A percentile compares a stretch with the other conserved stretches of the same genome.
Evolutionary conservation across 2,113 vertebrate species (phyloP).

Genomic region (Sitta europaea): DNA sequence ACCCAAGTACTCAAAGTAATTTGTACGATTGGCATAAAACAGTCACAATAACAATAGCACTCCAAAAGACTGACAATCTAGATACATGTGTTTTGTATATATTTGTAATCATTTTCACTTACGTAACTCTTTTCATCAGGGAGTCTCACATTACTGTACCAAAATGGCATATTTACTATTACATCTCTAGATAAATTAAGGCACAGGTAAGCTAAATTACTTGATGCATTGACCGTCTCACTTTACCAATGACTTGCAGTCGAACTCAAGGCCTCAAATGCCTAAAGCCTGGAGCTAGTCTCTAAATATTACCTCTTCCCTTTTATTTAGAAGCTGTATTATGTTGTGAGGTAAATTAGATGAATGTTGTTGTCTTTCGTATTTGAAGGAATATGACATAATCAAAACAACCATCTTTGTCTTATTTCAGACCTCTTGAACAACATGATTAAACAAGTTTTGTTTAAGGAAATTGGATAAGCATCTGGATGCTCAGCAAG

Average conservation of each 20-base stretch:
- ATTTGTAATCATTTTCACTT: conserved; percentile 3
- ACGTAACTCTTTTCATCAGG: background rate
- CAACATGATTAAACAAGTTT: background rate
- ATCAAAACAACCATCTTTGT: background rate
- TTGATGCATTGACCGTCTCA: conserved; percentile 28
- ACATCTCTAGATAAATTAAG: conserved; percentile 19
- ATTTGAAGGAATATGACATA: background rate
- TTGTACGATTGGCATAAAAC: too few relatives aligned
- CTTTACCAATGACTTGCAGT: conserved; percentile 16
- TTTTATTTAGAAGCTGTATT: background rate
- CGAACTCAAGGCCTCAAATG: background rate
- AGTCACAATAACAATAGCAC: conserved; percentile 13
- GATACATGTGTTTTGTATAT: conserved; percentile 16
- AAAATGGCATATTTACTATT: conserved; percentile 19
- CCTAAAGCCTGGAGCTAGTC: background rate
- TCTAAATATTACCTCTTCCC: background rate
- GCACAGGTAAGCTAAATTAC: background rate
- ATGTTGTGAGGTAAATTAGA: background rate
- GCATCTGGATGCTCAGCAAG: background rate
- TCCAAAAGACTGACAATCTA: conserved; percentile 1
- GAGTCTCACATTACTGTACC: background rate
- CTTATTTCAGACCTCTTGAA: background rate
- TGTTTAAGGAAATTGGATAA: background rate
- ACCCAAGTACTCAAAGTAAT: too few relatives aligned
- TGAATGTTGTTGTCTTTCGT: background rate